Evolutionary conservation across 2,797 vertebrate genomes (phyloP).

Genomic region (Eurystomus glaucurus): DNA sequence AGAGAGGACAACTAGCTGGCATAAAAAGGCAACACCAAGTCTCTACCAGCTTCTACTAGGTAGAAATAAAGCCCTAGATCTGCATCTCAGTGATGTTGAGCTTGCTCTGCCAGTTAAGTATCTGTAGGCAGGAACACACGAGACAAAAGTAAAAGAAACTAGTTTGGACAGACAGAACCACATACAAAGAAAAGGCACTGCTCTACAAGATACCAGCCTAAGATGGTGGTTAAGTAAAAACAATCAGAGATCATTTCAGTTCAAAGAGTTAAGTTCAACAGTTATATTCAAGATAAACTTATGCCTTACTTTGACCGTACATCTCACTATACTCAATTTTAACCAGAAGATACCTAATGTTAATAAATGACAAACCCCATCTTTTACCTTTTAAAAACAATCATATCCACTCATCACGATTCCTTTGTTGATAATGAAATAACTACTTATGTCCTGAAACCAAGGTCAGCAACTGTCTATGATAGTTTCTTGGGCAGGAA

Average conservation of each 20-base stretch:
- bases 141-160: neutral
- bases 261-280: neutral
- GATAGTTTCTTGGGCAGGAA: neutral
- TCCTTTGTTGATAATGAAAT: neutral
- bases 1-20: neutral
- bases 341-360: neutral
- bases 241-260: neutral
- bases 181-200: neutral
- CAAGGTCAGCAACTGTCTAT: neutral
- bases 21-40: neutral
- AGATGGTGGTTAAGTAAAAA: neutral
- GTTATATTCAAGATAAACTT: neutral
- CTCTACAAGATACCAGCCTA: neutral
- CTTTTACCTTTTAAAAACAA: neutral
- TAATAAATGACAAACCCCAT: neutral
- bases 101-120: neutral
- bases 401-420: neutral
- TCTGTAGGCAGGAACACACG: neutral
- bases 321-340: neutral
- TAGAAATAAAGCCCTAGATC: neutral
- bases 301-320: neutral
- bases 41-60: neutral
- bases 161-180: neutral
- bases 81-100: neutral
- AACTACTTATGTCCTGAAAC: neutral